Conservation (phyloP, 2,797 vertebrate genomes). For the Mus caroli region DNA sequence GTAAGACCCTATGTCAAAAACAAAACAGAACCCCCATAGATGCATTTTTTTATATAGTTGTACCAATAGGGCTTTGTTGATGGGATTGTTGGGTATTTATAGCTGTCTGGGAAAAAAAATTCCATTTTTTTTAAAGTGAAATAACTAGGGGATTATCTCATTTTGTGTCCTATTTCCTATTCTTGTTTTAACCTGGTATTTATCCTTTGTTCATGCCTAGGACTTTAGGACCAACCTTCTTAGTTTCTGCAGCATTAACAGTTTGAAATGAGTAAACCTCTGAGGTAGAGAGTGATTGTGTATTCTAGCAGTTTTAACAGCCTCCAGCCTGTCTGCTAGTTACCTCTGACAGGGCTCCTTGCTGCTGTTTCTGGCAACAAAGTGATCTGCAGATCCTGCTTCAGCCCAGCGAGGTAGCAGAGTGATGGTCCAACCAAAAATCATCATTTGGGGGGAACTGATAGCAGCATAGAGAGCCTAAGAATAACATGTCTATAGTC, state of each 20-base stretch:
- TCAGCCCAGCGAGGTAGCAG: neutral
- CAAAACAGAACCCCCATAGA: neutral
- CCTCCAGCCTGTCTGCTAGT: neutral
- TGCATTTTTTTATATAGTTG: slow-evolving; percentile 10
- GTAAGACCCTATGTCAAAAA: neutral
- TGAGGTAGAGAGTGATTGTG: neutral
- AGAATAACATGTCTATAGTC: neutral
- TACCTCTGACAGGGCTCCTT: neutral
- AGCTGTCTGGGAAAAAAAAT: neutral
- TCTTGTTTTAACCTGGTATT: neutral
- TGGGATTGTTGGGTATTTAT: neutral
- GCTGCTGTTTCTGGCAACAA: no score
- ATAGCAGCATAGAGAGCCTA: neutral
- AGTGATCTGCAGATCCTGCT: neutral
- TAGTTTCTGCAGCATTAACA: neutral
- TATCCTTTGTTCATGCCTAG: neutral
- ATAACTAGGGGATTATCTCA: neutral
- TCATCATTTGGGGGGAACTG: slow-evolving; percentile 4
- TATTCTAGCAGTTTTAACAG: neutral
- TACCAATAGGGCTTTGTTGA: neutral
- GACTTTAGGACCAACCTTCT: neutral
- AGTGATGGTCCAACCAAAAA: neutral
- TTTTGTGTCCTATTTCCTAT: neutral
- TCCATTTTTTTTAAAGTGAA: neutral
- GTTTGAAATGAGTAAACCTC: neutral